Conservation (phyloP, 2,888 invertebrate genomes). For the Drepana falcataria region DNA sequence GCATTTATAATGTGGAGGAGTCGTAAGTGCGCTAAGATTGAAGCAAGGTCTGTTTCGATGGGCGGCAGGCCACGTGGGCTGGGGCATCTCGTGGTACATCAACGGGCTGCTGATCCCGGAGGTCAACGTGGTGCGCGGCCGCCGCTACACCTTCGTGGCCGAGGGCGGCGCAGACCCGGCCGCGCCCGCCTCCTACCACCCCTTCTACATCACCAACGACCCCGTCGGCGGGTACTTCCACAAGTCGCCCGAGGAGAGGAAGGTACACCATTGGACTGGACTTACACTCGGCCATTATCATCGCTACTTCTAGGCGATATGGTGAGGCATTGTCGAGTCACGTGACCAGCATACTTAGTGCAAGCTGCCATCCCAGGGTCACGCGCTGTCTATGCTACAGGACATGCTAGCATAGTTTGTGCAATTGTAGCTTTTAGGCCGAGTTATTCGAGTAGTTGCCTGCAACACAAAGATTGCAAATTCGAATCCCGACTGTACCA, state of each 20-base stretch:
- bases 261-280: conserved; percentile 67
- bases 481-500: no score
- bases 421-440: no score
- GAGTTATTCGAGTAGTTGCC: no score
- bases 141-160: conserved; percentile 91
- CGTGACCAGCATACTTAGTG: no score
- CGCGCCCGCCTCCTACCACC: conserved; percentile 91
- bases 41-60: no score
- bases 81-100: conserved; percentile 97
- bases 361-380: no score
- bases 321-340: neutral
- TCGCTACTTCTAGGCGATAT: neutral
- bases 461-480: no score
- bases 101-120: conserved; percentile 95
- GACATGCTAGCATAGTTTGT: no score
- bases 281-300: neutral
- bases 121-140: conserved; percentile 91
- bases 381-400: no score
- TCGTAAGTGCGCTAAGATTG: no score
- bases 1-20: no score
- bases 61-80: conserved; percentile 89
- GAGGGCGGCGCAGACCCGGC: conserved; percentile 91
- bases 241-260: conserved; percentile 88
- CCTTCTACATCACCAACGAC: conserved; percentile 96
- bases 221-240: conserved; percentile 93